These are phyloP conservation scores for Palaemon carinicauda DNA, from an alignment of 1,140 invertebrate genomes.

Conservation along the genomic window DNA sequence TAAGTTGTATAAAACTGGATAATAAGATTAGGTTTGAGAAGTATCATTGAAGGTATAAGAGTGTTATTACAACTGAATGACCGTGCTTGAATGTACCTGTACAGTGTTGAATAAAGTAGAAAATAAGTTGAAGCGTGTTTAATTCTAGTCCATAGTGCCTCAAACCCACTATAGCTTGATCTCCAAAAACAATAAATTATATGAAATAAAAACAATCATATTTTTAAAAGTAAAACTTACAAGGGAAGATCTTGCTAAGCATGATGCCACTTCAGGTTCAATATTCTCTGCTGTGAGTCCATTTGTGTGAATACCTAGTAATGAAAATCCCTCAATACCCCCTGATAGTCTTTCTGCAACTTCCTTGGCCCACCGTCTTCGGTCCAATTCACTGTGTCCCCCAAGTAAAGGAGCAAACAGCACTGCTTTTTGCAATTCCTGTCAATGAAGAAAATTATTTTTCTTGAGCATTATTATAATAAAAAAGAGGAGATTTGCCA, in stretches of 20 bases:
- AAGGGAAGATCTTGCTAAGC: constrained; percentile 12
- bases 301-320: constrained; percentile 83
- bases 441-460: not conserved
- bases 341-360: constrained; percentile 63
- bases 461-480: not conserved
- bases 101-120: too few relatives aligned
- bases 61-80: too few relatives aligned
- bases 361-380: constrained; percentile 69
- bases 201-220: not conserved
- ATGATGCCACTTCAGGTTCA: constrained; percentile 67
- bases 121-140: too few relatives aligned
- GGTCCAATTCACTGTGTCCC: constrained; percentile 71
- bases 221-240: not conserved
- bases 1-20: too few relatives aligned
- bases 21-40: too few relatives aligned
- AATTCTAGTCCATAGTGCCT: too few relatives aligned
- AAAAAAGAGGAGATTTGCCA: too few relatives aligned
- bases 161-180: too few relatives aligned
- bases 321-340: constrained; percentile 71
- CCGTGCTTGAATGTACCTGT: too few relatives aligned
- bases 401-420: constrained; percentile 80
- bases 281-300: constrained; percentile 71
- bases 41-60: too few relatives aligned
- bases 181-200: not conserved
- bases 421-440: constrained; percentile 60